Conservation (phyloP, 1,140 invertebrate genomes). For the Ceratitis capitata region DNA sequence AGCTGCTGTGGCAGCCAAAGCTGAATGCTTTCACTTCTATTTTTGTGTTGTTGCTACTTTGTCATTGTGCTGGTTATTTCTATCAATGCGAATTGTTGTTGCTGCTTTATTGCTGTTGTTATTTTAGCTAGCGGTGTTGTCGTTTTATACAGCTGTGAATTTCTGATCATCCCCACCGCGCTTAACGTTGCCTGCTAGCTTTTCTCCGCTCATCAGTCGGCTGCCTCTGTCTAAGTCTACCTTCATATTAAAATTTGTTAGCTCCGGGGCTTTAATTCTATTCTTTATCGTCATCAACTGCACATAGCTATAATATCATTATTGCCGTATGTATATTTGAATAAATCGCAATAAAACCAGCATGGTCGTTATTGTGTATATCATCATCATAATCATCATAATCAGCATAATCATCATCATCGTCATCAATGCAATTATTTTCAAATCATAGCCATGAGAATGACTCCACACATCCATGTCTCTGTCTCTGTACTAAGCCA, state of each 20-base stretch:
- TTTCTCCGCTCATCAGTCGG: not conserved
- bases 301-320: not conserved
- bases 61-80: conserved; percentile 28
- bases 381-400: not conserved
- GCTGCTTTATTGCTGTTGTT: conserved; percentile 1
- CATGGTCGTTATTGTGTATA: not conserved
- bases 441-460: not conserved
- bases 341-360: not conserved
- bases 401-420: not conserved
- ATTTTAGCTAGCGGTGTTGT: conserved; percentile 35
- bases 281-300: conserved; percentile 29
- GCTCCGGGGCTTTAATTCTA: conserved; percentile 26
- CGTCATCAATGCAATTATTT: not conserved
- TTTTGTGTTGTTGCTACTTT: conserved; percentile 24
- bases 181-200: not conserved
- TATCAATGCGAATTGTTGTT: conserved; percentile 5
- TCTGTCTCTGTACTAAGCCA: not conserved
- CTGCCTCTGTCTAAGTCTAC: not conserved
- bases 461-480: too few species aligned
- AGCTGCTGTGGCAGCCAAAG: not conserved
- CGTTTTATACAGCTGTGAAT: conserved; percentile 25
- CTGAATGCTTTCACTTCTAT: not conserved
- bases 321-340: not conserved
- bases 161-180: not conserved
- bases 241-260: conserved; percentile 36